Base-by-base conservation (phyloP, 2,113 vertebrate genomes). In the Hoplias malabaricus region DNA sequence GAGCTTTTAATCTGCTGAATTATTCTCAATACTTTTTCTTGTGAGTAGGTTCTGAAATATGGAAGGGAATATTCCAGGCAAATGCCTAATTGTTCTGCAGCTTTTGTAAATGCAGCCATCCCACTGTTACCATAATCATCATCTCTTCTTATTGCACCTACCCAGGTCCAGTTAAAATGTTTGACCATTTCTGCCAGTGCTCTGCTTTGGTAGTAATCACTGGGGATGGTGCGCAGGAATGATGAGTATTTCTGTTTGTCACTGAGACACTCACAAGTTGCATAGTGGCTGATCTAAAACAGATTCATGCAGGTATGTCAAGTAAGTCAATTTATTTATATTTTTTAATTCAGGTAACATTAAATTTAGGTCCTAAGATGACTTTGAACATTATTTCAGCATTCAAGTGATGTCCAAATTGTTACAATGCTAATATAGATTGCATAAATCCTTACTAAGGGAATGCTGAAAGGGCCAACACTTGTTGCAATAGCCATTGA, bases 381-480 rank as follows among this genome's bases (percentile, higher is more conserved):
- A 4, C 14, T 42, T 2, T 2, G 5, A 25, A 19, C 29, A 68
- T 2, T 16, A 25, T 67, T 2, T 19, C 7, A 31, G 50, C 16
- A 34, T 31, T 11, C 54, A 25, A 42, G 11, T 46, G 11, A 46
- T 46, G 4, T n/a, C n/a, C n/a, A n/a, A n/a, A n/a, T n/a, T n/a
- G n/a, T n/a, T n/a, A n/a, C n/a, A n/a, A n/a, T n/a, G n/a, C n/a
- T n/a, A n/a, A n/a, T n/a, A 14, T 9, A 40, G 10, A 25, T 6
- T 21, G 27, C 0, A 54, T 31, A 33, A 46, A 42, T 4, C 25
- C 91, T 89, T 85, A 93, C 92, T 88, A 93, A 87, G 61, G 92
- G 92, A 79, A 92, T 73, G 13, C 89, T 79, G 80, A 93, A 92
- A 34, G 70, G 40, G 57, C 81, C 81, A 13, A 75, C 69, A 14